Evolutionary conservation across 64 coral and sea anemone genomes (phyloP).

Genomic region (Pocillopora damicornis): DNA sequence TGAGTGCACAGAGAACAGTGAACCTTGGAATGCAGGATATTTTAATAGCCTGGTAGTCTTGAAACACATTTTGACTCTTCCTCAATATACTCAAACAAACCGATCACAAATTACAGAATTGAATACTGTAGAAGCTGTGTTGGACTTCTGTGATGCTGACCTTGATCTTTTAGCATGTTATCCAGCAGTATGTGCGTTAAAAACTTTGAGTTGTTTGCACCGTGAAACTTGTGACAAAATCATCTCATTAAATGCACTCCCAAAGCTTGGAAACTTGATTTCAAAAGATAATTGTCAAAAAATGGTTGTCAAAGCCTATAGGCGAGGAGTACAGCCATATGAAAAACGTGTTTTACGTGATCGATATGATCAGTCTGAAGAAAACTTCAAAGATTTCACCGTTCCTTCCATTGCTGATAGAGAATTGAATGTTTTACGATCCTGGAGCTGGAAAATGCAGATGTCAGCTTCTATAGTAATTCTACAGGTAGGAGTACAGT

Average conservation of each 20-base stretch:
- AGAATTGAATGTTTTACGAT: constrained; percentile 49
- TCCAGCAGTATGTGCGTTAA: constrained; percentile 58
- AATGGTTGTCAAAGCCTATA: constrained; percentile 72
- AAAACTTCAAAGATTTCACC: constrained; percentile 41
- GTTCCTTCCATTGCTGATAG: constrained; percentile 24
- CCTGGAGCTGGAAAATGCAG: constrained; percentile 83
- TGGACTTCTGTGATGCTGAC: constrained; percentile 64
- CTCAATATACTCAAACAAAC: constrained; percentile 35
- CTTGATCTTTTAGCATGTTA: constrained; percentile 60
- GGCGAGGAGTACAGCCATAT: constrained; percentile 50
- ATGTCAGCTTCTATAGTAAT: constrained; percentile 53
- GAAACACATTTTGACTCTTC: constrained; percentile 59
- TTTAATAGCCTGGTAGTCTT: constrained; percentile 71
- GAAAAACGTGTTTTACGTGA: constrained; percentile 44
- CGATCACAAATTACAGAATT: constrained; percentile 18
- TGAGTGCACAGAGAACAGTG: constrained; percentile 22
- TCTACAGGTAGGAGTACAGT: constrained; percentile 55
- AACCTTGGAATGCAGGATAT: constrained; percentile 69
- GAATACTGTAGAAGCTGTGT: constrained; percentile 59
- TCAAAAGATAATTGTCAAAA: constrained; percentile 89
- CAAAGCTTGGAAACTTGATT: constrained; percentile 76
- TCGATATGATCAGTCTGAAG: constrained; percentile 35
- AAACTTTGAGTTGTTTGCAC: constrained; percentile 37
- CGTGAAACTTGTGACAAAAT: constrained; percentile 71
- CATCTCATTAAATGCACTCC: constrained; percentile 57